Conservation (phyloP, 2,888 invertebrate species). For the Fabriciana adippe region DNA sequence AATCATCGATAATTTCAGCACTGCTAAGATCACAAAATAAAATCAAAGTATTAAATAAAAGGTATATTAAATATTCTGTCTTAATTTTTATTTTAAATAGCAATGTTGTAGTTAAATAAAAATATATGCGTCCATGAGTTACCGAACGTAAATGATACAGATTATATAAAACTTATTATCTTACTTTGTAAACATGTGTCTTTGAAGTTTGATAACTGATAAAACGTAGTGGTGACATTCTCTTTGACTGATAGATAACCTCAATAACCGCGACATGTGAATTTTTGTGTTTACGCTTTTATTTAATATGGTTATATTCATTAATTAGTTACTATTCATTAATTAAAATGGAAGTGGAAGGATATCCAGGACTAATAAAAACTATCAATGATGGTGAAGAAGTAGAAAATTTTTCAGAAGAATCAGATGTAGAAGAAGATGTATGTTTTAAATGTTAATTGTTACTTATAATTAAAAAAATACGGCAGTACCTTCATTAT, state of each 20-base stretch:
- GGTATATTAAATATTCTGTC: too few relatives aligned
- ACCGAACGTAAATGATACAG: not conserved
- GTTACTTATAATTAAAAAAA: not conserved
- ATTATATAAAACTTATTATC: not conserved
- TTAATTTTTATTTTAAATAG: too few relatives aligned
- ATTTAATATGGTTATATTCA: not conserved
- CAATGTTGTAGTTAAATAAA: too few relatives aligned
- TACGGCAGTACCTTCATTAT: slow-evolving; percentile 5
- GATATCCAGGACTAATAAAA: slow-evolving; percentile 85
- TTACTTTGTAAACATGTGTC: slow-evolving; percentile 11
- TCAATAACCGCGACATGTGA: slow-evolving; percentile 10
- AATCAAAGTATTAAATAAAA: too few relatives aligned
- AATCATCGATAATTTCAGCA: too few relatives aligned
- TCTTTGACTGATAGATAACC: slow-evolving; percentile 14
- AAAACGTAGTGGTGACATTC: too few relatives aligned
- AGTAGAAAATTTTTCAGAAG: slow-evolving; percentile 89
- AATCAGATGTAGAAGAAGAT: slow-evolving; percentile 91
- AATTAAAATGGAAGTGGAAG: slow-evolving; percentile 50
- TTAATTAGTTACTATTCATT: slow-evolving; percentile 13
- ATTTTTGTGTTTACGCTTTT: slow-evolving; percentile 9
- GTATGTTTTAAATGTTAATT: slow-evolving; percentile 64
- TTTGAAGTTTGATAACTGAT: not conserved
- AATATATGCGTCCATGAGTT: not conserved
- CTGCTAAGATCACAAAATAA: too few relatives aligned
- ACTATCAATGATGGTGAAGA: slow-evolving; percentile 93